These are phyloP conservation scores for Mixornis gularis DNA, from an alignment of 2,113 vertebrate genomes.

Conservation along the genomic window DNA sequence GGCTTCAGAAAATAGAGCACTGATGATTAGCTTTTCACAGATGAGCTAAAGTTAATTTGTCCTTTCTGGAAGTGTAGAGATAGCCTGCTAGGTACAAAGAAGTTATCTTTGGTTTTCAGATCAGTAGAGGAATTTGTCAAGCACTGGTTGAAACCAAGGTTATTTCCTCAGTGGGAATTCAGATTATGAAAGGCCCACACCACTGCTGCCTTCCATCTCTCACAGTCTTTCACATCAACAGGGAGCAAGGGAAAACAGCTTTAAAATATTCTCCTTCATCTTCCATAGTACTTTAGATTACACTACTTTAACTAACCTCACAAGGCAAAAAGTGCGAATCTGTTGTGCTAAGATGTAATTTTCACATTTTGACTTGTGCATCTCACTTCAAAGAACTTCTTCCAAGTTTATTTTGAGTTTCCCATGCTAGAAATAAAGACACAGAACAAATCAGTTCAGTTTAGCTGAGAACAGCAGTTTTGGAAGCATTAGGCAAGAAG, in stretches of 20 bases:
- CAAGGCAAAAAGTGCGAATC: background rate
- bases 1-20: background rate
- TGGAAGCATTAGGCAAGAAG: conserved; percentile 20
- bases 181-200: background rate
- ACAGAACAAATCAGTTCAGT: background rate
- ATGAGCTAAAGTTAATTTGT: background rate
- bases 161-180: background rate
- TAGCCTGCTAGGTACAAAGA: background rate
- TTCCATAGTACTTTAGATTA: background rate
- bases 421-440: conserved; percentile 4
- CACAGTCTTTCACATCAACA: background rate
- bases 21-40: background rate
- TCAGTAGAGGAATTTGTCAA: background rate
- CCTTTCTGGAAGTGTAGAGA: background rate
- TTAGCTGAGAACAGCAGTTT: conserved; percentile 47
- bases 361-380: background rate
- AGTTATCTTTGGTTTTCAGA: background rate
- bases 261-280: background rate
- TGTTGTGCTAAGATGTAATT: background rate
- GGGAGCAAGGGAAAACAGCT: background rate
- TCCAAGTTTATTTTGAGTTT: conserved; percentile 20
- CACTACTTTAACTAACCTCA: background rate
- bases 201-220: background rate
- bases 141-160: background rate
- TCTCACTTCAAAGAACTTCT: conserved; percentile 26